Evolutionary conservation across 2,113 vertebrate genomes (phyloP), one percentile per base, ranked within the genome.

Genomic region (Alces alces): DNA sequence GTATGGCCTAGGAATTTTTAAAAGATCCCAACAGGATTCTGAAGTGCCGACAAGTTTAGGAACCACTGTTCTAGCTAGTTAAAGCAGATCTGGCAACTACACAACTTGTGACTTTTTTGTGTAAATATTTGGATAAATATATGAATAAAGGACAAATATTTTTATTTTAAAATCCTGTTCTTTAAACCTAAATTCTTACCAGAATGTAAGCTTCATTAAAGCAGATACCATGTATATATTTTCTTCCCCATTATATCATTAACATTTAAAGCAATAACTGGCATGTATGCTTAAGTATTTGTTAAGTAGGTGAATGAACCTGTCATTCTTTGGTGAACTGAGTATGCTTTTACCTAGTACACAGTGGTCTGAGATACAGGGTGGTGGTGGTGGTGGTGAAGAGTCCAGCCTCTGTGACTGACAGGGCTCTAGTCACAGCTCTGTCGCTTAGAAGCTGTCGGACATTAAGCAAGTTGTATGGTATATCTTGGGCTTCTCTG

Each of bases 151-250:
- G 28, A 78, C 86, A 89, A 92, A 66, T 88, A 79, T 58, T 95
- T 91, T 91, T 21, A 83, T 82, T 94, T 95, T 54, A 94, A 80
- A 79, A 93, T 93, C 54, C 33, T 13, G 17, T 9, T 1, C 55
- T 96, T 95, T 95, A 89, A 91, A 89, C 64, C 47, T 92, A 57
- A 33, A 19, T 92, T 97, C 25, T 92, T 94, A 61, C 7, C 95
- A 82, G 73, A 95, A 36, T 93, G 19, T 87, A 91, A 95, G 28
- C 33, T 80, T 27, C 16, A 27, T 93, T 57, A 94, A 94, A 92
- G 54, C 57, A 89, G 73, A n/a, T 52, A 82, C 33, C n/a, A 14
- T 92, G 36, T 92, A 17, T 92, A 0, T 78, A 66, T 90, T 94
- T 92, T 94, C 47, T 82, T 97, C 33, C 86, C 33, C 54, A 57